Conservation (phyloP, 2,888 invertebrate species). For the Eupelmus urozonus region DNA sequence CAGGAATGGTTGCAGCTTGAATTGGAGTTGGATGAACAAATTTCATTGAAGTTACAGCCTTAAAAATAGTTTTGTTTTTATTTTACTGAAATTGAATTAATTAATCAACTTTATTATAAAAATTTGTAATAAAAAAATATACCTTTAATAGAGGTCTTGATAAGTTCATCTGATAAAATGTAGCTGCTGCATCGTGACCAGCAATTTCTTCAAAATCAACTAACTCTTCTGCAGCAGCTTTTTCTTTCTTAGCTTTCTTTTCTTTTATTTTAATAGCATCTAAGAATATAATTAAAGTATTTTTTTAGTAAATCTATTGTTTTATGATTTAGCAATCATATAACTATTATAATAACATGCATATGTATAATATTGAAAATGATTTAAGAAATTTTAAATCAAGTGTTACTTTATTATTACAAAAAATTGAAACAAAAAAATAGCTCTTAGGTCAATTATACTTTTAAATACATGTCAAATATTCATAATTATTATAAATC, state of each 20-base stretch:
- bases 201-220: slow-evolving; percentile 83
- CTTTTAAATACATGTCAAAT: no score
- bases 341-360: background rate
- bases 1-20: slow-evolving; percentile 95
- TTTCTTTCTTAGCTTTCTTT: slow-evolving; percentile 72
- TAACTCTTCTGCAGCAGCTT: slow-evolving; percentile 76
- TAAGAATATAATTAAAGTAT: slow-evolving; percentile 50
- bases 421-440: no score
- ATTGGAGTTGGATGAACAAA: slow-evolving; percentile 98
- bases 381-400: no score
- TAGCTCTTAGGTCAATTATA: no score
- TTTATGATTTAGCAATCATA: background rate
- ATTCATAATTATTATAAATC: no score
- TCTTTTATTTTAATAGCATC: slow-evolving; percentile 73
- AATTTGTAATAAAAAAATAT: slow-evolving; percentile 25
- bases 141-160: slow-evolving; percentile 94
- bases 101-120: background rate
- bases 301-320: background rate
- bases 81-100: slow-evolving; percentile 21
- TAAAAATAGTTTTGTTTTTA: no score
- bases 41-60: slow-evolving; percentile 91
- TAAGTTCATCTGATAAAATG: slow-evolving; percentile 97
- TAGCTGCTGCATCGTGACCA: slow-evolving; percentile 82
- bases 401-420: no score
- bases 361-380: no score